These are phyloP conservation scores for Epirrhoe tristata DNA, from an alignment of 2,888 invertebrate genomes.

Conservation along the genomic window DNA sequence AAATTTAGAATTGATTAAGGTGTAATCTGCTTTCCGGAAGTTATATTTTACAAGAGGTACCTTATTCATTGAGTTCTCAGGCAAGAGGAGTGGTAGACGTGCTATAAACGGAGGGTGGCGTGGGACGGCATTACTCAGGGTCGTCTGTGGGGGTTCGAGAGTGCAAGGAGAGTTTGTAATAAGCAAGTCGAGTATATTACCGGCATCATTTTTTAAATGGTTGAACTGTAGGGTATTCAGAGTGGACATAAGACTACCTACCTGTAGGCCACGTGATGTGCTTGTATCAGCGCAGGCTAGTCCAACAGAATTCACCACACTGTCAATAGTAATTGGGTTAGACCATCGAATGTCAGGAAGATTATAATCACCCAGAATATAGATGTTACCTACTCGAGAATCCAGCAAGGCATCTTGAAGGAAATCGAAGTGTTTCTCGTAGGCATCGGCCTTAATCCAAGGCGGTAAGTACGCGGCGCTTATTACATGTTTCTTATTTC, in stretches of 20 bases:
- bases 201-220: neutral
- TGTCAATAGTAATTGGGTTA: neutral
- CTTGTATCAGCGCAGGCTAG: neutral
- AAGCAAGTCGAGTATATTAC: slow-evolving; percentile 6
- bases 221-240: slow-evolving; percentile 1
- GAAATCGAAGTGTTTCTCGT: neutral
- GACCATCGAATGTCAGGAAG: neutral
- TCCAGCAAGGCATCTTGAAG: neutral
- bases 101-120: neutral
- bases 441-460: neutral
- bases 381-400: neutral
- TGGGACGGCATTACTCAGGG: neutral
- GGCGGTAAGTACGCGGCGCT: slow-evolving; percentile 7
- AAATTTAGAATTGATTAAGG: neutral
- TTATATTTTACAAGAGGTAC: neutral
- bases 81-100: too few species aligned
- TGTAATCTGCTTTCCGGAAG: slow-evolving; percentile 9
- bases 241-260: neutral
- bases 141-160: neutral
- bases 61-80: neutral
- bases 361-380: slow-evolving; percentile 4
- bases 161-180: slow-evolving; percentile 1
- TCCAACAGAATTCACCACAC: neutral
- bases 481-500: neutral
- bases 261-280: neutral